A percentile compares a stretch with the other conserved stretches of the same genome.
Conservation (phyloP, 2,888 invertebrate species). For the Ellobium chinense region DNA sequence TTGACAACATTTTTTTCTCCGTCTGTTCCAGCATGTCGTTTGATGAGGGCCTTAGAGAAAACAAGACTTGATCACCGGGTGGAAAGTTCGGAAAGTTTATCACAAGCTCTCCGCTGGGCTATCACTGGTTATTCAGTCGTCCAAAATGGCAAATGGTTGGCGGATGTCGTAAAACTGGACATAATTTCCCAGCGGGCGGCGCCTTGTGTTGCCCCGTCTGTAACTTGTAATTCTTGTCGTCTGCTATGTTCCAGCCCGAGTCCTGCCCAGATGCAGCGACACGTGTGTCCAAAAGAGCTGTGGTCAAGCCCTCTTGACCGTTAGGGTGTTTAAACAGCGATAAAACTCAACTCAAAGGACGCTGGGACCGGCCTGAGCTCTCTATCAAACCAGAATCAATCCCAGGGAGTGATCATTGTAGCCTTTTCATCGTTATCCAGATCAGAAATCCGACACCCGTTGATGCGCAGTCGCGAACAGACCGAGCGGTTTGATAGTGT, state of each 20-base stretch:
- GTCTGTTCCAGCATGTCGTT: too few species aligned
- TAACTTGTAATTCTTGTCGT: constrained; percentile 7
- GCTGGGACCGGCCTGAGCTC: background rate
- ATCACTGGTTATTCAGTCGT: background rate
- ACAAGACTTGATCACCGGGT: too few species aligned
- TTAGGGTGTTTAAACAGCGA: background rate
- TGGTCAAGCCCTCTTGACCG: background rate
- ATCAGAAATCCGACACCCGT: constrained; percentile 1
- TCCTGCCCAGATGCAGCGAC: background rate
- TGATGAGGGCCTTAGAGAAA: too few species aligned
- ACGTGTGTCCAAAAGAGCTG: background rate
- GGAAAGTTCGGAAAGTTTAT: too few species aligned
- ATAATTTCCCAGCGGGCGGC: background rate
- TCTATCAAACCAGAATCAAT: background rate
- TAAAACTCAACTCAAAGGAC: background rate
- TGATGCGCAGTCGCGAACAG: constrained; percentile 6
- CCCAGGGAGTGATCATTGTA: background rate
- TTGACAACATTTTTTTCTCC: too few species aligned
- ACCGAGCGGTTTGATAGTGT: too few species aligned
- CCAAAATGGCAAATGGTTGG: background rate
- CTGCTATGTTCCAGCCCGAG: background rate
- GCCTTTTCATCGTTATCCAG: background rate
- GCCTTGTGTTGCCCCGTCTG: background rate
- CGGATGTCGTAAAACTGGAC: constrained; percentile 2
- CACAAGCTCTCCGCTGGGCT: too few species aligned